These are phyloP conservation scores for Cotesia vestalis DNA, from an alignment of 1,140 invertebrate genomes.

Conservation along the genomic window DNA sequence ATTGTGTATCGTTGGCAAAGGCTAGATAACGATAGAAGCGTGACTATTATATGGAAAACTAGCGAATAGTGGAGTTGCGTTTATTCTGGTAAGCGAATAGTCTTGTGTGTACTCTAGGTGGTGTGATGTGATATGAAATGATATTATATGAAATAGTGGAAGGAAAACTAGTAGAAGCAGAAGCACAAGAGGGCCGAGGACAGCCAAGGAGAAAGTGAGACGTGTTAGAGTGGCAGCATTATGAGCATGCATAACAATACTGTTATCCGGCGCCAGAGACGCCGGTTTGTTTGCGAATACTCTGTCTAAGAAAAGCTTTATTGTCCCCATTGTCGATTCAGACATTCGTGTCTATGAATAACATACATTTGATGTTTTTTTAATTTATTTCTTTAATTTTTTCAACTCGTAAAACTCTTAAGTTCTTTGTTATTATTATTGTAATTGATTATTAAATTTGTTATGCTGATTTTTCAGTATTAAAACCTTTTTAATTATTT, in stretches of 20 bases:
- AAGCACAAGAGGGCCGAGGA: not conserved
- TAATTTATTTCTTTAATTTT: too few species aligned
- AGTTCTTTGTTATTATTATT: too few species aligned
- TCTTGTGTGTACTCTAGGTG: not conserved
- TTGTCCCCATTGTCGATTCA: not conserved
- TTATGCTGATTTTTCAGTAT: too few species aligned
- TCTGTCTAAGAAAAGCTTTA: not conserved
- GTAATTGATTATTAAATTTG: too few species aligned
- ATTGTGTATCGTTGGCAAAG: conserved; percentile 4
- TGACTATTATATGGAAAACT: conserved; percentile 18
- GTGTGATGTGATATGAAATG: too few species aligned
- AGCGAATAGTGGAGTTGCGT: conserved; percentile 15
- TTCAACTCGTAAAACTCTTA: too few species aligned
- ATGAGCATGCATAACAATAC: conserved; percentile 35
- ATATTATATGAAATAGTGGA: too few species aligned
- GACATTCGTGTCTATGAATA: too few species aligned
- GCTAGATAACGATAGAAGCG: conserved; percentile 23
- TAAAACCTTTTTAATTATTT: too few species aligned
- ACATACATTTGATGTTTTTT: too few species aligned
- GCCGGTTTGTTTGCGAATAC: conserved; percentile 21
- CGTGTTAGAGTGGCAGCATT: conserved; percentile 25
- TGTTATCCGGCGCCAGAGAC: conserved; percentile 35
- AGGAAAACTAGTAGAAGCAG: too few species aligned
- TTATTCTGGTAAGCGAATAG: conserved; percentile 12
- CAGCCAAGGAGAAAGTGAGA: conserved; percentile 14